Conservation (phyloP, 2,888 invertebrate species). For the Eutolmus rufibarbis region DNA sequence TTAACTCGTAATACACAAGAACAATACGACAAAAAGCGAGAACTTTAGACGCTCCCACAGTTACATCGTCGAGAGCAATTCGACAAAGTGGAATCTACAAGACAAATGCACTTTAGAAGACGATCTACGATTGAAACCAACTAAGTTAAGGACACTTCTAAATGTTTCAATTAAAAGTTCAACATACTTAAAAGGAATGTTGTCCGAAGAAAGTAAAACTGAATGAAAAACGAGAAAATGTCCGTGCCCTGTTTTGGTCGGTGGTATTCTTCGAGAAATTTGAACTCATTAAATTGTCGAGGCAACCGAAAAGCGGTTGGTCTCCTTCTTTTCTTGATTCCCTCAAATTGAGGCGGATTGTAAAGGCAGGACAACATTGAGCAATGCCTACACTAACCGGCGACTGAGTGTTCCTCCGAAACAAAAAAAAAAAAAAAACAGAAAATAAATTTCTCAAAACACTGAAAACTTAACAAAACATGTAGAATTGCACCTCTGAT, state of each 20-base stretch:
- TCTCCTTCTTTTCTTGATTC: not conserved
- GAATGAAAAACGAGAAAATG: not conserved
- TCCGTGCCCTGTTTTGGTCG: not conserved
- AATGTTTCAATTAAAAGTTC: not conserved
- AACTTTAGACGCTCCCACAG: not conserved
- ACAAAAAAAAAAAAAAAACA: constrained; percentile 29
- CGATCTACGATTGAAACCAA: constrained; percentile 1
- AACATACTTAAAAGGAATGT: not conserved
- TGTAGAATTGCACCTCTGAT: constrained; percentile 18
- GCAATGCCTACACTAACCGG: not conserved
- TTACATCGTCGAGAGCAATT: not conserved
- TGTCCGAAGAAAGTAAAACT: not conserved
- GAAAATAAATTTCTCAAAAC: constrained; percentile 7
- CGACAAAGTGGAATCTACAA: not conserved
- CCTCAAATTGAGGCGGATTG: not conserved
- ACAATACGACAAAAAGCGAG: not conserved
- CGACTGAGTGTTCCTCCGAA: not conserved
- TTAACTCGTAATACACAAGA: constrained; percentile 17
- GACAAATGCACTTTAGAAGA: not conserved
- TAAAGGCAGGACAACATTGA: not conserved
- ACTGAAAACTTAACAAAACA: constrained; percentile 30
- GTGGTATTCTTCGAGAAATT: not conserved
- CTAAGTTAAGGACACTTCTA: constrained; percentile 26
- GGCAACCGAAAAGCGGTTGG: not conserved
- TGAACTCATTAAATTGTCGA: not conserved